Evolutionary conservation across 2,113 vertebrate genomes (phyloP), one percentile per base, ranked within the genome.

Genomic region (Paraplagusia blochii): DNA sequence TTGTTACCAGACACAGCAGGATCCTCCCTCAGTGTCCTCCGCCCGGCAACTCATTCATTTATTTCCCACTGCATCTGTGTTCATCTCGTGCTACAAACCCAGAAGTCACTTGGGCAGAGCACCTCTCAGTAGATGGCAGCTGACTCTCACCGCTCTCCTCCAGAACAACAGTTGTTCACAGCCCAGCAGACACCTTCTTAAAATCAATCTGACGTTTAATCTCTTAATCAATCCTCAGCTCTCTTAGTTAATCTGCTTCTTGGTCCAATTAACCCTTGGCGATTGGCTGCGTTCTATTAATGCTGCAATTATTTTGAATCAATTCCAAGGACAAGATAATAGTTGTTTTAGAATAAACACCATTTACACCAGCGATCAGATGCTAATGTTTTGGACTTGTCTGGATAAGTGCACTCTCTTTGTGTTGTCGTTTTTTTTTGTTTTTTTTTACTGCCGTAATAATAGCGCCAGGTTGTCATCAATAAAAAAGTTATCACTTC

Each of bases 101-200:
- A 58, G n/a, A 40, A 54, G 33, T 36, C 19, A 60, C 50, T 48
- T 16, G 55, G 49, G n/a, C n/a, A 55, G 57, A 43, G 29, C 44
- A 40, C 36, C 46, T 73, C 66, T 81, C 79, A 82, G 84, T 70
- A 85, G 82, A 80, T 86, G 84, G 86, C 84, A 84, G 72, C 69
- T 33, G 35, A 44, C 44, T 35, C 45, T 11, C 39, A 36, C 29
- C 10, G 11, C 38, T 55, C 13, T 13, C 56, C 22, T 29, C 6
- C 38, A 43, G 5, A 14, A 43, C 40, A 43, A 2, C 11, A 43
- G 12, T 43, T 13, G 4, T 56, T 4, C 22, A 29, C 22, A 29
- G 22, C 6, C 22, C 22, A 29, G 22, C 22, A 29, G 22, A 39
- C 44, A 50, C 33, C 34, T n/a, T 17, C 5, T 2, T 51, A 19